Base-by-base conservation (phyloP, 2,888 invertebrate genomes). In the Cryptocephalus primarius region DNA sequence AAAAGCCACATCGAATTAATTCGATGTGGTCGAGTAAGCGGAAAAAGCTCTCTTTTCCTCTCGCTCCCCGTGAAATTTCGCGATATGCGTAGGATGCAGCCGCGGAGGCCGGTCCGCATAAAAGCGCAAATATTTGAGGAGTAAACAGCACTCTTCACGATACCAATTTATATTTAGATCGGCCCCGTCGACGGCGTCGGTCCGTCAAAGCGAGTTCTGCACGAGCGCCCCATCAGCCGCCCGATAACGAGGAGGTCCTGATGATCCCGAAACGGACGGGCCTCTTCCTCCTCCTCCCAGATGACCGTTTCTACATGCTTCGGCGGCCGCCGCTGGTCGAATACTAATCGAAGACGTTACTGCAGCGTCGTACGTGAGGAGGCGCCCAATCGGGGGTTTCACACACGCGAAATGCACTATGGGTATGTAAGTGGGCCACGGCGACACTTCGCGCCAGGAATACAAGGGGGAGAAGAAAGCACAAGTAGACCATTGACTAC, bases 101-200 rank as follows among this genome's bases (percentile, higher is more conserved):
- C 6, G 22, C 22, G 22, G 51, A 54, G 59, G 59, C 60, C 55
- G 59, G 62, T 60, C 55, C 59, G 62, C 59, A 64, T 65, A 65
- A 66, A 65, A 66, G 66, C 62, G 56, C 64, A 66, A 66, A 65
- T 65, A 66, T 65, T 65, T 65, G 63, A 60, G 57, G 53, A 56
- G 62, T 54, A 63, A 64, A 65, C 62, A 64, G 55, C 52, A 36
- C 36, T 36, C 36, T 36, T 50, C 44, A 47, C 55, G 49, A 54
- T 51, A 51, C 53, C 60, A 63, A 63, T 64, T 62, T 63, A 62
- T 64, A 64, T 64, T 64, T 57, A 58, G 58, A 56, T 58, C 55
- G 48, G 48, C 52, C 51, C 48, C 52, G 50, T 53, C 52, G 42
- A 22, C 22, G 22, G 22, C 6, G 36, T n/a, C 36, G 36, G 36